Conservation (phyloP, 92 coral and sea anemone genomes). For the Actinernus sp. region DNA sequence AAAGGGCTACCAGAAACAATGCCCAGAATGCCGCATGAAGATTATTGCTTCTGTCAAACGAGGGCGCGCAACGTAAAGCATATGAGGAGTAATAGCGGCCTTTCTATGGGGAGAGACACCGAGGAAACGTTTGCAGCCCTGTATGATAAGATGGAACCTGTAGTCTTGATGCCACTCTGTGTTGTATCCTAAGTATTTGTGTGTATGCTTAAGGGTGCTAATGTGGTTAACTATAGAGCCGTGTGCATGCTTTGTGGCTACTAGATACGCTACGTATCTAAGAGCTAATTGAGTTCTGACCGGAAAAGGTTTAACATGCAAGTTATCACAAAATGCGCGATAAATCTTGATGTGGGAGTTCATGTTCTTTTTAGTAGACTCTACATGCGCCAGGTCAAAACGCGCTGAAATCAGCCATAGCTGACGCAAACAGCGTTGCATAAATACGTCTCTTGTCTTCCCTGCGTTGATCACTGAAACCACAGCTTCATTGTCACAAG, state of each 20-base stretch:
- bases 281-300: background rate
- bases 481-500: slow-evolving; percentile 31
- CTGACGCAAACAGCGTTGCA: slow-evolving; percentile 40
- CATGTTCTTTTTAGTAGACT: slow-evolving; percentile 28
- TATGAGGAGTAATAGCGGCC: slow-evolving; percentile 12
- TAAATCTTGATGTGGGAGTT: slow-evolving; percentile 14
- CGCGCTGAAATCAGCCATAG: slow-evolving; percentile 31
- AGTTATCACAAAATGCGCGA: too few species aligned
- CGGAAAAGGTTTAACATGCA: slow-evolving; percentile 17
- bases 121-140: slow-evolving; percentile 8
- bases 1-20: slow-evolving; percentile 1
- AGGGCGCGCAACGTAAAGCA: too few species aligned
- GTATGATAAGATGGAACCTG: background rate
- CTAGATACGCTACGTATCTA: slow-evolving; percentile 23
- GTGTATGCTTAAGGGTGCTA: too few species aligned
- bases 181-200: slow-evolving; percentile 8
- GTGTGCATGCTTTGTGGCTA: background rate
- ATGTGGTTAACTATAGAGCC: too few species aligned
- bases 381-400: slow-evolving; percentile 20
- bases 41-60: too few species aligned
- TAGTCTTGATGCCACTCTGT: slow-evolving; percentile 5
- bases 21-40: too few species aligned
- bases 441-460: slow-evolving; percentile 11
- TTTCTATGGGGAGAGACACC: slow-evolving; percentile 1
- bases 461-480: slow-evolving; percentile 12